A percentile compares a stretch with the other conserved stretches of the same genome.
These are phyloP conservation scores for Melieria omissa DNA, from an alignment of 2,888 invertebrate genomes.

Conservation along the genomic window DNA sequence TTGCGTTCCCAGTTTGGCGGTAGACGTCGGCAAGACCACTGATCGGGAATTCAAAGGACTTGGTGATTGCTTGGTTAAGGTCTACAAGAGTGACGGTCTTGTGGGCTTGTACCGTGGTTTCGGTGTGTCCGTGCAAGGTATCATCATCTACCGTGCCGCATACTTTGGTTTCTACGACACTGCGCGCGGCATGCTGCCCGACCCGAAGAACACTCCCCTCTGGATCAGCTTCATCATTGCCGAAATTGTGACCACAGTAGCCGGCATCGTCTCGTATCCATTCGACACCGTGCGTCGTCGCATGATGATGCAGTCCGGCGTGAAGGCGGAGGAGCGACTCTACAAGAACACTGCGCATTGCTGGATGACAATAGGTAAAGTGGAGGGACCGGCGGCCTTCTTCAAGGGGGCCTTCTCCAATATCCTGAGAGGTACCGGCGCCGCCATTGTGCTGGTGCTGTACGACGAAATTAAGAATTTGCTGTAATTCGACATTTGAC, in stretches of 20 bases:
- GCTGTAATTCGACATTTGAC: conserved; percentile 38
- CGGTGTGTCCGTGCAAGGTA: conserved; percentile 71
- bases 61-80: conserved; percentile 83
- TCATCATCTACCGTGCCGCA: conserved; percentile 90
- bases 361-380: conserved; percentile 82
- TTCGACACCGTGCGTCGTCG: conserved; percentile 93
- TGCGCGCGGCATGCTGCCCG: conserved; percentile 86
- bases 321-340: conserved; percentile 78
- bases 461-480: conserved; percentile 86
- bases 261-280: conserved; percentile 92
- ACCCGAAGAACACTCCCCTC: conserved; percentile 59
- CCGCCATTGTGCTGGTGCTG: conserved; percentile 88
- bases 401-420: conserved; percentile 96
- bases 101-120: conserved; percentile 59
- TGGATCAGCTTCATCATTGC: conserved; percentile 45
- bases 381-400: conserved; percentile 84
- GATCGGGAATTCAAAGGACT: conserved; percentile 87
- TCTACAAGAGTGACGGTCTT: conserved; percentile 84
- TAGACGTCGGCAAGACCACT: conserved; percentile 84
- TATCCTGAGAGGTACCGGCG: conserved; percentile 89
- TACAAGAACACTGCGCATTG: conserved; percentile 92
- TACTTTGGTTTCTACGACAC: conserved; percentile 95
- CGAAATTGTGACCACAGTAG: conserved; percentile 76
- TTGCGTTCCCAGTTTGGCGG: conserved; percentile 62
- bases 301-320: conserved; percentile 98